phyloP scores from a whole-genome alignment of 2,797 vertebrate species.

The Dryobates pubescens region DNA sequence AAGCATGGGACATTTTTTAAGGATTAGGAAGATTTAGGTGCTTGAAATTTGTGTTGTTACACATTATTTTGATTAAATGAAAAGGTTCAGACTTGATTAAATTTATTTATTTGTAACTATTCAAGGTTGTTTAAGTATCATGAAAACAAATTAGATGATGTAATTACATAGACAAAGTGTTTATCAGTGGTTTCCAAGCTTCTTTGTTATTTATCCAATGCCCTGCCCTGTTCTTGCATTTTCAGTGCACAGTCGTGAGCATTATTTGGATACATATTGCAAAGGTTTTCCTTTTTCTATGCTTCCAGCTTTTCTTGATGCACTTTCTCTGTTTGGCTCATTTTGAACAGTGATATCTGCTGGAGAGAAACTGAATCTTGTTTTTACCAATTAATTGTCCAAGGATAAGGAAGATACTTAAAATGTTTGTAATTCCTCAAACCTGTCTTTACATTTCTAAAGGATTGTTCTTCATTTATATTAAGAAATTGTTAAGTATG shows the following conservation, averaged over 20 bases:
- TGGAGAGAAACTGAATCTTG: background rate
- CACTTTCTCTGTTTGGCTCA: background rate
- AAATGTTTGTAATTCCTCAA: background rate
- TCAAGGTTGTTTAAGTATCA: background rate
- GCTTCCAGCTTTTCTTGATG: background rate
- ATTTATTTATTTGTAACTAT: slow-evolving; percentile 29
- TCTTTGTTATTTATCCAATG: slow-evolving; percentile 1
- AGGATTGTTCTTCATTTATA: background rate
- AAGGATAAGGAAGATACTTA: background rate
- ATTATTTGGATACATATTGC: background rate
- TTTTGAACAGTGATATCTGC: background rate
- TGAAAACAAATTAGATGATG: slow-evolving; percentile 54
- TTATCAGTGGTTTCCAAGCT: slow-evolving; percentile 9
- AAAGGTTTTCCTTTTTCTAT: background rate
- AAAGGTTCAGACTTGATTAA: slow-evolving; percentile 61
- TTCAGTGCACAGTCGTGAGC: background rate
- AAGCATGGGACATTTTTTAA: slow-evolving; percentile 23
- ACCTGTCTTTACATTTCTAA: background rate
- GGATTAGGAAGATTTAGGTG: slow-evolving; percentile 72
- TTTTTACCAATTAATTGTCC: background rate
- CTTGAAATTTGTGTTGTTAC: slow-evolving; percentile 74
- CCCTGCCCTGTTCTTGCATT: background rate
- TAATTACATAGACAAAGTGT: slow-evolving; percentile 14
- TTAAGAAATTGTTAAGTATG: background rate
- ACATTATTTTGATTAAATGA: slow-evolving; percentile 73